These are phyloP conservation scores for Belgica antarctica DNA, from an alignment of 2,888 invertebrate genomes.

Conservation along the genomic window DNA sequence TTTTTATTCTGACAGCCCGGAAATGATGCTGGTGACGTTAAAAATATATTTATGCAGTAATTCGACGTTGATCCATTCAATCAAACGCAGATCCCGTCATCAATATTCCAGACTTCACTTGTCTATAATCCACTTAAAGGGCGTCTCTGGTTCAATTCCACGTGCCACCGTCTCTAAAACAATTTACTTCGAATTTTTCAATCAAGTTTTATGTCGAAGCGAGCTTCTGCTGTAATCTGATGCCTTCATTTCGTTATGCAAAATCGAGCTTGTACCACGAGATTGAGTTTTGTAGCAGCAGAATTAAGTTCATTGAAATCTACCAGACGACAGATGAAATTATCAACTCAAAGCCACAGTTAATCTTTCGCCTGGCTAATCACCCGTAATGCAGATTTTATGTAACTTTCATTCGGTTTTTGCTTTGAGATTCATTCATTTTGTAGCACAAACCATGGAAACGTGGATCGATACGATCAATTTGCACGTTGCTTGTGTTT, in stretches of 20 bases:
- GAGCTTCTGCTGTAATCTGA: too few relatives aligned
- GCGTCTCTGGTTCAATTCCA: too few relatives aligned
- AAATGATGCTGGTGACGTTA: too few relatives aligned
- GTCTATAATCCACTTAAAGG: too few relatives aligned
- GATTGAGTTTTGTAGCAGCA: background rate
- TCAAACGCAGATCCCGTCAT: background rate
- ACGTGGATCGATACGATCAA: background rate
- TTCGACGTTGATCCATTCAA: background rate
- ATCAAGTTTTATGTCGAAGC: too few relatives aligned
- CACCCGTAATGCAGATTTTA: background rate
- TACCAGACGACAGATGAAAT: background rate
- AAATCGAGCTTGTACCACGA: background rate
- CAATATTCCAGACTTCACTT: background rate
- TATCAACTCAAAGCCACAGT: background rate
- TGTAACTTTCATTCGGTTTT: background rate
- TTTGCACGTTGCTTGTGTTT: background rate
- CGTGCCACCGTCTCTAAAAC: constrained; percentile 3
- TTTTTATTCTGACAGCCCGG: background rate
- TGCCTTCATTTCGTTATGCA: background rate
- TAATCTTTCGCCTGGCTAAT: background rate
- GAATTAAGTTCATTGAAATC: background rate
- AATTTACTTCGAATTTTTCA: background rate
- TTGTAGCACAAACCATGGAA: background rate
- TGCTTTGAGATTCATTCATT: background rate
- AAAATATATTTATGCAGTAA: background rate